phyloP scores from a whole-genome alignment of 2,797 vertebrate species.

The Poeciliopsis paucimaculata region DNA sequence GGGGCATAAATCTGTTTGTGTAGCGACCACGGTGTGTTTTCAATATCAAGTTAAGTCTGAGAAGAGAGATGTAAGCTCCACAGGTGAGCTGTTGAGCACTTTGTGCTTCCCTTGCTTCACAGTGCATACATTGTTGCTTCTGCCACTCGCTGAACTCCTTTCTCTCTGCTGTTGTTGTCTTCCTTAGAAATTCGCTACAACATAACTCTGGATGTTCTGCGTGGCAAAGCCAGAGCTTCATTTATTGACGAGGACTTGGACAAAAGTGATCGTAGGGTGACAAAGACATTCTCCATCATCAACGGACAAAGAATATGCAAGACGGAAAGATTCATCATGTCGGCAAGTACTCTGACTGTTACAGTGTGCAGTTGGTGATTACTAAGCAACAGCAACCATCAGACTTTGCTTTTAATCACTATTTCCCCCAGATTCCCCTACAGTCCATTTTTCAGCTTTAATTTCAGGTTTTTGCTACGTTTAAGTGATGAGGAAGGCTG shows the following conservation, averaged over 20 bases:
- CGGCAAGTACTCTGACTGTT: conserved; percentile 90
- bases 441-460: conserved; percentile 10
- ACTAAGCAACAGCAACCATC: neutral
- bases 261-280: conserved; percentile 80
- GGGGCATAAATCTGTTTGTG: conserved; percentile 69
- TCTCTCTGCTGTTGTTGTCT: neutral
- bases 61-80: conserved; percentile 44
- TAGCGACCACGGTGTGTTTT: conserved; percentile 86
- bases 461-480: conserved; percentile 13
- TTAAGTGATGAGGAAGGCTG: conserved; percentile 9
- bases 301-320: conserved; percentile 69
- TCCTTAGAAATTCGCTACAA: conserved; percentile 76
- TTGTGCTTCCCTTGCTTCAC: neutral
- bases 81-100: conserved; percentile 55
- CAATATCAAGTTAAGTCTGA: conserved; percentile 86
- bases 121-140: neutral
- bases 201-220: conserved; percentile 87
- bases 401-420: neutral
- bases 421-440: neutral
- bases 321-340: conserved; percentile 89
- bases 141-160: neutral
- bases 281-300: conserved; percentile 74
- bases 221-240: conserved; percentile 86
- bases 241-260: conserved; percentile 78
- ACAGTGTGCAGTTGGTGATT: conserved; percentile 8